Evolutionary conservation across 2,113 vertebrate genomes (phyloP).

Genomic region (Erpornis zantholeuca): DNA sequence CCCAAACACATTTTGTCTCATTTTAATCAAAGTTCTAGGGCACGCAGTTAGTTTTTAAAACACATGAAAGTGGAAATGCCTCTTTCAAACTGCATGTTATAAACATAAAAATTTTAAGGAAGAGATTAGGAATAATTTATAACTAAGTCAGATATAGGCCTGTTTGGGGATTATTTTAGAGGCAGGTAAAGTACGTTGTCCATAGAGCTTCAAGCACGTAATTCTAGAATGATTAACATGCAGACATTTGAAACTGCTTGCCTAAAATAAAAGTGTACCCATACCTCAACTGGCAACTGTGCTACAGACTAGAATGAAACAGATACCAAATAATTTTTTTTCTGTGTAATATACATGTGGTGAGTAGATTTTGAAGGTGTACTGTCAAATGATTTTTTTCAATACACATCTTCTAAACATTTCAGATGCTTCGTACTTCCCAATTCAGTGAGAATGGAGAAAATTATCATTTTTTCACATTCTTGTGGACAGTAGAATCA

Average conservation of each 20-base stretch:
- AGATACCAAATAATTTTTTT: background rate
- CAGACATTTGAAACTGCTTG: slow-evolving; percentile 13
- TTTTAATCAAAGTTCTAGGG: background rate
- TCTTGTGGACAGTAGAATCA: background rate
- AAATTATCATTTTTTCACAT: background rate
- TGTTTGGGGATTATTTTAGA: background rate
- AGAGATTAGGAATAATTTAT: background rate
- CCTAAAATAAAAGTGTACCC: slow-evolving; percentile 53
- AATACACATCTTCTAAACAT: background rate
- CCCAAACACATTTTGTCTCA: background rate
- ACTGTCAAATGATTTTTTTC: background rate
- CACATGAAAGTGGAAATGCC: background rate
- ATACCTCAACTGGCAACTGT: background rate
- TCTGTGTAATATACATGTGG: background rate
- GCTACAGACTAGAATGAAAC: background rate
- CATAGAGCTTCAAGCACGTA: background rate
- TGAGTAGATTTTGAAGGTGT: background rate
- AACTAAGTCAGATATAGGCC: background rate
- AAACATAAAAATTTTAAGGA: background rate
- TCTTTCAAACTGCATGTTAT: background rate
- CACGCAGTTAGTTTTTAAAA: background rate
- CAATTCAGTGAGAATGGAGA: background rate
- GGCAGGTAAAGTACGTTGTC: background rate
- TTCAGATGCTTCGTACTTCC: background rate
- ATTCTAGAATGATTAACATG: background rate